Percentiles rank a stretch among this genome's conserved stretches.
phyloP scores from a whole-genome alignment of 2,113 vertebrate species.

The Trochalopteron elliotii region DNA sequence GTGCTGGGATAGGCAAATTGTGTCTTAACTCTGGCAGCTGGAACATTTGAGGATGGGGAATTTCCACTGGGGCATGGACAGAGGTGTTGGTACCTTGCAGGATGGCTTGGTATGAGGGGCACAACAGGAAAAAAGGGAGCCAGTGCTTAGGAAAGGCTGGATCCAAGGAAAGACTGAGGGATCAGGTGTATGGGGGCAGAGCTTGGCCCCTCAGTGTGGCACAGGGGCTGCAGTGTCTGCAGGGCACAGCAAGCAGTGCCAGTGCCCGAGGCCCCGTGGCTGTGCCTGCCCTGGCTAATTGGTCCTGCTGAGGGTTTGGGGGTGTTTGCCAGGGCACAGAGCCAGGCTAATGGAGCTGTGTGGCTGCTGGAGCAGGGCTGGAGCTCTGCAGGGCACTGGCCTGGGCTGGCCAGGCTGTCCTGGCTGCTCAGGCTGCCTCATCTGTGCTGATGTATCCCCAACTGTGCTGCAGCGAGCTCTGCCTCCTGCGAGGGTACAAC shows the following conservation, averaged over 20 bases:
- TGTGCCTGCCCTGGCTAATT: neutral
- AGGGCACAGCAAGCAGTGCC: neutral
- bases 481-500: neutral
- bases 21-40: neutral
- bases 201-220: neutral
- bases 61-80: neutral
- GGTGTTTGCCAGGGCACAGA: neutral
- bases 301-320: conserved; percentile 30
- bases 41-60: neutral
- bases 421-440: neutral
- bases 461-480: neutral
- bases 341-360: conserved; percentile 24
- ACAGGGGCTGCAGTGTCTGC: neutral
- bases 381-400: neutral
- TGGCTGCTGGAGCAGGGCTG: neutral
- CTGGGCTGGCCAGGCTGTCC: neutral
- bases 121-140: neutral
- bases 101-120: fast-evolving
- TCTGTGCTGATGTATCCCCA: fast-evolving
- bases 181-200: neutral
- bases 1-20: neutral
- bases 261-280: fast-evolving
- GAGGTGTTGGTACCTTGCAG: fast-evolving
- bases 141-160: neutral
- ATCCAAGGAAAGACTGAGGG: neutral